Base-by-base conservation (phyloP, 2,797 vertebrate species). In the Danio kyathit region DNA sequence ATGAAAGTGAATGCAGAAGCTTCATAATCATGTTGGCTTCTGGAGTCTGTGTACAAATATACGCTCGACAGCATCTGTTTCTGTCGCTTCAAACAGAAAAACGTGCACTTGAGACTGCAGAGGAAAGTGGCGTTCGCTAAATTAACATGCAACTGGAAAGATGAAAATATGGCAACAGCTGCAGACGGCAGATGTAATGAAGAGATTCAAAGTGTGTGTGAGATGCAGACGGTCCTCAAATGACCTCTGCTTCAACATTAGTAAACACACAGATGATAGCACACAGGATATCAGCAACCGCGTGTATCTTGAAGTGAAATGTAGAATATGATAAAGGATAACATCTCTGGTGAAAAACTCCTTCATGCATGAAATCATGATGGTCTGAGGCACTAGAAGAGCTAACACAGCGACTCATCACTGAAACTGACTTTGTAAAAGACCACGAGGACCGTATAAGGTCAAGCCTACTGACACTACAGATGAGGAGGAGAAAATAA, bases 61-160 rank as follows among this genome's bases (percentile, higher is more conserved):
- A 3, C 6, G 4, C 49, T 57, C 40, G 13, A 4, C 9, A 79
- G 46, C 76, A 79, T 79, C 76, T 79, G 66, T 21, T 70, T 49
- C 56, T 78, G 65, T 2, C 19, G 16, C 76, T 51, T 70, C 54
- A 79, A 70, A 76, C 46, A 59, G 16, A 40, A 5, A n/a, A 79
- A 16, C 9, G 12, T n/a, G 5, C 56, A 13, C 76, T 71, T 70
- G 65, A 70, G 65, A 79, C 51, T 60, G 44, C 56, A 60, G 21
- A 59, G 54, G 43, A 40, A 60, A 60, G 21, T 41, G 0, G 5
- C 11, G 6, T 76, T 38, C 17, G 7, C 63, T 11, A 57, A 77
- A 67, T 77, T 1, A 57, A 57, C 21, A 77, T 57, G 63, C 14
- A 13, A 46, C 19, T 17, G 13, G 5, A 56, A 4, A 52, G 13